These are phyloP conservation scores for Petroica traversi DNA, from an alignment of 2,113 vertebrate genomes.

Conservation along the genomic window DNA sequence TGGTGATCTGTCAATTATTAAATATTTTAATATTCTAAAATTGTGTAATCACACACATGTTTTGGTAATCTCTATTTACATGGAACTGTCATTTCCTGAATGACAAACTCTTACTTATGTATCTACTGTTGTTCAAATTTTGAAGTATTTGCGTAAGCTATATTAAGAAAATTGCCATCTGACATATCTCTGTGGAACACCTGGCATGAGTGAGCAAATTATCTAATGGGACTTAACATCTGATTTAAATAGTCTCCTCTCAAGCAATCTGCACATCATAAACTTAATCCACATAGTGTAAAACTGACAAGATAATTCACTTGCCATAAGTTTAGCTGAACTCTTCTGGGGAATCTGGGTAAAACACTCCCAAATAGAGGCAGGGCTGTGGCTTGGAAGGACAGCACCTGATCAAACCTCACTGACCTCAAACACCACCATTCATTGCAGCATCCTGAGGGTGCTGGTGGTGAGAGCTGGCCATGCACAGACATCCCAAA, in stretches of 20 bases:
- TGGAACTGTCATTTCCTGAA: not conserved
- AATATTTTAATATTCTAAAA: not conserved
- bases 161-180: conserved; percentile 11
- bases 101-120: not conserved
- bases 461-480: not conserved
- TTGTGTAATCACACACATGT: not conserved
- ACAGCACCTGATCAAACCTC: not conserved
- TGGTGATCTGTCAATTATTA: not conserved
- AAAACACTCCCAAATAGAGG: not conserved
- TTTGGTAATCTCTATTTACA: conserved; percentile 6
- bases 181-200: conserved; percentile 1
- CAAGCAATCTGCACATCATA: not conserved
- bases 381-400: not conserved
- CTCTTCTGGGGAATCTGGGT: not conserved
- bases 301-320: not conserved
- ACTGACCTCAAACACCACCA: no score
- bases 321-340: not conserved
- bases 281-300: not conserved
- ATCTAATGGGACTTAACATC: not conserved
- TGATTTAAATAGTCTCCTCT: conserved; percentile 22
- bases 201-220: not conserved
- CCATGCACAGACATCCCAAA: not conserved
- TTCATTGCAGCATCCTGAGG: not conserved
- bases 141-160: not conserved
- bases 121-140: not conserved